Conservation (phyloP, 92 coral and sea anemone species). For the Phenganax marumi region DNA sequence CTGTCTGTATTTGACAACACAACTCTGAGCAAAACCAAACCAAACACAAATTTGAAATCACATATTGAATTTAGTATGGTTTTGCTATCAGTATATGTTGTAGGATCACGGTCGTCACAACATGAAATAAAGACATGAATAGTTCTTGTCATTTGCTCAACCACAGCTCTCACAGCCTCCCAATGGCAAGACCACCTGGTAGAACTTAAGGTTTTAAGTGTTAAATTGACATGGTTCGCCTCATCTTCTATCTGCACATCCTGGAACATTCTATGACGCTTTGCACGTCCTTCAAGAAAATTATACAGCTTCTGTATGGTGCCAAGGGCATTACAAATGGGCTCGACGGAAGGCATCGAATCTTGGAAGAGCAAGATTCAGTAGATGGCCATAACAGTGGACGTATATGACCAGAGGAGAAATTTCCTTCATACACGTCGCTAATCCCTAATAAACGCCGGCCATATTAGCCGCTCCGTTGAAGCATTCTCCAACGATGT, state of each 20-base stretch:
- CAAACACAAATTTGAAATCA: constrained; percentile 7
- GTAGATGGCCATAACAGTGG: constrained; percentile 49
- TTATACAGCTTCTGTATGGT: constrained; percentile 45
- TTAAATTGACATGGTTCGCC: constrained; percentile 27
- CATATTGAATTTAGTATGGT: neutral
- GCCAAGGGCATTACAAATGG: constrained; percentile 43
- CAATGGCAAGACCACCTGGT: constrained; percentile 57
- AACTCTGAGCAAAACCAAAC: constrained; percentile 1
- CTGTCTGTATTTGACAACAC: constrained; percentile 2
- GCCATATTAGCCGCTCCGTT: constrained; percentile 52
- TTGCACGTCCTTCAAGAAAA: constrained; percentile 51
- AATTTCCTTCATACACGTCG: constrained; percentile 45
- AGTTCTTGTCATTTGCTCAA: constrained; percentile 1
- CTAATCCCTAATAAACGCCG: constrained; percentile 40
- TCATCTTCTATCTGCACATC: constrained; percentile 40
- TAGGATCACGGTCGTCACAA: neutral
- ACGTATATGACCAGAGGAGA: constrained; percentile 41
- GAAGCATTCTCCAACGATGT: constrained; percentile 46
- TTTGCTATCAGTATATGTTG: neutral
- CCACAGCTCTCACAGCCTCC: constrained; percentile 44
- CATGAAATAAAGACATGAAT: neutral
- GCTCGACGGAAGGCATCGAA: constrained; percentile 45
- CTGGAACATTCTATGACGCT: constrained; percentile 43
- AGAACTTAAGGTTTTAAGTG: constrained; percentile 37
- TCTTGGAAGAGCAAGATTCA: constrained; percentile 51